phyloP scores from a whole-genome alignment of 2,113 vertebrate species.

The Cyanoramphus novaezelandiae region DNA sequence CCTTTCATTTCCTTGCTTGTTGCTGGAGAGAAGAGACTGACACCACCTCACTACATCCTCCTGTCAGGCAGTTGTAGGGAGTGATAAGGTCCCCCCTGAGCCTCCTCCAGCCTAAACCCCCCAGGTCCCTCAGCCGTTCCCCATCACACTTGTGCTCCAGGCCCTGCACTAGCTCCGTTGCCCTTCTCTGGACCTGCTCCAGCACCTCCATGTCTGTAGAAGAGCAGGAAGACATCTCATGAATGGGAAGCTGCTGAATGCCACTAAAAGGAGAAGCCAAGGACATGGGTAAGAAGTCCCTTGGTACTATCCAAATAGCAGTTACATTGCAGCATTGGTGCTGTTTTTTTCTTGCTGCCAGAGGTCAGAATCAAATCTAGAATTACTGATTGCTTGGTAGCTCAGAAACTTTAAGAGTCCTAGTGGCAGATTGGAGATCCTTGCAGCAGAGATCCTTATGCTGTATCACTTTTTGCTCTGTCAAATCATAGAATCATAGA shows the following conservation, averaged over 20 bases:
- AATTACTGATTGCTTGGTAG: not conserved
- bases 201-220: not conserved
- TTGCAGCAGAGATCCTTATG: not conserved
- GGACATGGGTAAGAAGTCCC: not conserved
- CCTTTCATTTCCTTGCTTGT: not conserved
- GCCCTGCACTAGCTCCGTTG: too few relatives aligned
- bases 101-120: not conserved
- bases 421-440: fast-evolving
- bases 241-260: not conserved
- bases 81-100: not conserved
- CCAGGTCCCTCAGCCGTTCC: not conserved
- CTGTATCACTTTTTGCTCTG: fast-evolving
- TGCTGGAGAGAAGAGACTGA: not conserved
- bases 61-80: not conserved
- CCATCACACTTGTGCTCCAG: not conserved
- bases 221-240: not conserved
- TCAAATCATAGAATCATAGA: too few relatives aligned
- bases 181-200: not conserved
- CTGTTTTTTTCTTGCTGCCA: not conserved
- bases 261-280: not conserved
- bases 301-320: not conserved
- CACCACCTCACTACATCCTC: not conserved
- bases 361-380: not conserved
- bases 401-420: not conserved
- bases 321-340: not conserved